These are phyloP conservation scores for Excalfactoria chinensis DNA, from an alignment of 2,113 vertebrate genomes.

Conservation along the genomic window DNA sequence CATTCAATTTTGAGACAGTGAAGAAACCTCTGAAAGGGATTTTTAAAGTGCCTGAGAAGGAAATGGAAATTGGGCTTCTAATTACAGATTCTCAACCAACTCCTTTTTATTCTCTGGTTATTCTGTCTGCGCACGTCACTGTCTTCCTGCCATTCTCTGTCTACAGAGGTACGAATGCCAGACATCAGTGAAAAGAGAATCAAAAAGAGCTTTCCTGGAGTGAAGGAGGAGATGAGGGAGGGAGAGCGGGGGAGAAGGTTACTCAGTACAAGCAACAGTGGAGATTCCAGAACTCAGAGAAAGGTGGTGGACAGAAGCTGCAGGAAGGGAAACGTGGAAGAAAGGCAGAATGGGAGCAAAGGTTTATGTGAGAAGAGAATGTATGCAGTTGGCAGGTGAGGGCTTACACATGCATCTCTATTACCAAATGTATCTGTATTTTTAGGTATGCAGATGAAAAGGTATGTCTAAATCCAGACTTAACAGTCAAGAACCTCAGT, in stretches of 20 bases:
- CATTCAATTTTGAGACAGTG: constrained; percentile 81
- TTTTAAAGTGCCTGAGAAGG: constrained; percentile 73
- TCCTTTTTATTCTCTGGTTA: constrained; percentile 70
- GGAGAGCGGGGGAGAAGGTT: constrained; percentile 26
- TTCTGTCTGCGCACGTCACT: constrained; percentile 72
- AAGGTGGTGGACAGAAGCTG: constrained; percentile 2
- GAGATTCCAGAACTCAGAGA: constrained; percentile 13
- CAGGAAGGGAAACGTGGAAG: constrained; percentile 17
- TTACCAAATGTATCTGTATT: neutral
- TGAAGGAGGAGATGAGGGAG: constrained; percentile 26
- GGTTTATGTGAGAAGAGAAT: constrained; percentile 3
- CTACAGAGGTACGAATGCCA: constrained; percentile 64
- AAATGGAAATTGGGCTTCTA: constrained; percentile 79
- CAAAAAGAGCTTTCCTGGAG: constrained; percentile 57
- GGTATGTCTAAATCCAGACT: neutral
- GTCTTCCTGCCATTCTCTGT: constrained; percentile 70
- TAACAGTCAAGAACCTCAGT: neutral
- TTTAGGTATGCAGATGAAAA: constrained; percentile 3
- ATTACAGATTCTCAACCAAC: constrained; percentile 78
- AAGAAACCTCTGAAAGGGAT: constrained; percentile 80
- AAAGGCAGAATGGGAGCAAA: constrained; percentile 1
- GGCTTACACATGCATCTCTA: neutral
- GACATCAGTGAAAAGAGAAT: constrained; percentile 54
- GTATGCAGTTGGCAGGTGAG: constrained; percentile 1
- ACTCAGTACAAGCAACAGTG: neutral